These are phyloP conservation scores for Ficedula albicollis DNA, from an alignment of 2,797 vertebrate genomes.

Conservation along the genomic window DNA sequence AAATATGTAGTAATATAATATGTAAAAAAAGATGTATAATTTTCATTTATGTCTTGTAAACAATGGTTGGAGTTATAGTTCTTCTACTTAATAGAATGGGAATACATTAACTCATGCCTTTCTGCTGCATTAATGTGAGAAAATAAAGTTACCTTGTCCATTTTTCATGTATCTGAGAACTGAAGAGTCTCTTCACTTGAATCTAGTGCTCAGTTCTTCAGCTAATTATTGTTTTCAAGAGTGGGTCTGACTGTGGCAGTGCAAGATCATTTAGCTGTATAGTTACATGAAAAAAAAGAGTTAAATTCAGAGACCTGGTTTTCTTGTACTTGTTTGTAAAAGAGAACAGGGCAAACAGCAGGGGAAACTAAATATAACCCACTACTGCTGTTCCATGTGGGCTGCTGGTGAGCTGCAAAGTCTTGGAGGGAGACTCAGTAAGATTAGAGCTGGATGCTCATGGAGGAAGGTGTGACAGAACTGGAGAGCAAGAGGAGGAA, in stretches of 20 bases:
- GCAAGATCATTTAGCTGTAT: not conserved
- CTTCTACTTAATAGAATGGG: not conserved
- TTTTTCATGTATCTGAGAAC: not conserved
- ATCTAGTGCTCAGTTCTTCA: not conserved
- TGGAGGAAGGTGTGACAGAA: not conserved
- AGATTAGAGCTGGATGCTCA: not conserved
- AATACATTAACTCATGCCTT: not conserved
- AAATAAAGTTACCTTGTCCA: not conserved
- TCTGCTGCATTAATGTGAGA: not conserved
- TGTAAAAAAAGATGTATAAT: not conserved
- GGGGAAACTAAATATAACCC: slow-evolving; percentile 43
- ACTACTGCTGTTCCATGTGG: not conserved
- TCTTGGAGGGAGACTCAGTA: not conserved
- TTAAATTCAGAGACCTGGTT: slow-evolving; percentile 28
- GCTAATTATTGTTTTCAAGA: not conserved
- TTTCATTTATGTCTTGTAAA: not conserved
- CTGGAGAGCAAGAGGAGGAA: not conserved
- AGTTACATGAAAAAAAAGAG: not conserved
- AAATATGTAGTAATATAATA: not conserved
- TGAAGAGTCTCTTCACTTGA: not conserved
- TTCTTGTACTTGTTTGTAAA: not conserved
- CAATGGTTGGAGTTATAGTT: not conserved
- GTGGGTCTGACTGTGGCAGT: not conserved
- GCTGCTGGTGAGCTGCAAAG: slow-evolving; percentile 6
- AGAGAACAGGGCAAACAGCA: slow-evolving; percentile 31